Evolutionary conservation across 2,888 invertebrate genomes (phyloP).

Genomic region (Dryocosmus kuriphilus): DNA sequence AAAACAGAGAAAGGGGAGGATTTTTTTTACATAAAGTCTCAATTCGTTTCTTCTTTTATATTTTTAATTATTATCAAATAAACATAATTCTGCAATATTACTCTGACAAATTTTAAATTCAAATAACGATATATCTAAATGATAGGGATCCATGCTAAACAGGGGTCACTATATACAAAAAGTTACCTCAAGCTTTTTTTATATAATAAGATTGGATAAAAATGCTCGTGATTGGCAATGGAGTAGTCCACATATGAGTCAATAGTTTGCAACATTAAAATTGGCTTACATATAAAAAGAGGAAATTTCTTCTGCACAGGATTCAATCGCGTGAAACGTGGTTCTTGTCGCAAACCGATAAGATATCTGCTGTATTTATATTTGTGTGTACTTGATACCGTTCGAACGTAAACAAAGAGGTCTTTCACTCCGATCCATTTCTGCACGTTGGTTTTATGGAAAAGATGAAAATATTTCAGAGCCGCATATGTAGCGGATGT

Average conservation of each 20-base stretch:
- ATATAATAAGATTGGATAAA: too few relatives aligned
- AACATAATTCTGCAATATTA: background rate
- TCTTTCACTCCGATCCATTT: slow-evolving; percentile 42
- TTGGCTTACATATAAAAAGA: background rate
- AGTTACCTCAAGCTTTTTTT: too few relatives aligned
- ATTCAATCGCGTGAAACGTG: background rate
- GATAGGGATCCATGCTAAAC: too few relatives aligned
- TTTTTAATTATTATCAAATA: background rate
- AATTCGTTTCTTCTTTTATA: background rate
- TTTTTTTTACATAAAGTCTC: background rate
- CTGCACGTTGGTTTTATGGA: slow-evolving; percentile 23
- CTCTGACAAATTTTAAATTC: background rate
- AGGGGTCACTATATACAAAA: too few relatives aligned
- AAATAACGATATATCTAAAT: too few relatives aligned
- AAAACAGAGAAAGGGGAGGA: background rate
- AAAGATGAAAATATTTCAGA: slow-evolving; percentile 37
- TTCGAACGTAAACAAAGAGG: slow-evolving; percentile 39
- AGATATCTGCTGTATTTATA: slow-evolving; percentile 12
- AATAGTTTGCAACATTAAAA: background rate
- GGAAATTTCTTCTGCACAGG: background rate
- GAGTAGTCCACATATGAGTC: too few relatives aligned
- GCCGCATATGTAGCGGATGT: slow-evolving; percentile 16
- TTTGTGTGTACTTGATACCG: slow-evolving; percentile 17
- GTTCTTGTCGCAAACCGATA: slow-evolving; percentile 12
- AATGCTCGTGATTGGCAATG: too few relatives aligned